Conservation (phyloP, 2,113 vertebrate genomes). For the Muscicapa adusta region DNA sequence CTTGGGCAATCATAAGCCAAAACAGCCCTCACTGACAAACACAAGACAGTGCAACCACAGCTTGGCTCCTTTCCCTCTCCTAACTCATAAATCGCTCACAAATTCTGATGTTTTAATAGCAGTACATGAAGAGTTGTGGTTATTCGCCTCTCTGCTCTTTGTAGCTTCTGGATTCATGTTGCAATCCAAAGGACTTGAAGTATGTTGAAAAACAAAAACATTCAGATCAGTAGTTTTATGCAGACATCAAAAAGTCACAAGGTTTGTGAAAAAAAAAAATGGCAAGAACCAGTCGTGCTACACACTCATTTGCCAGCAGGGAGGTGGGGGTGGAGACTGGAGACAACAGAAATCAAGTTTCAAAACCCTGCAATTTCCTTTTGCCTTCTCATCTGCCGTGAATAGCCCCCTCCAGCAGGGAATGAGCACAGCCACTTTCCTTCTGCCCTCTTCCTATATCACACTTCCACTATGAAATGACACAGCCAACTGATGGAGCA, state of each 20-base stretch:
- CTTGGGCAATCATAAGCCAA: not conserved
- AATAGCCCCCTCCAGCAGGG: rapidly evolving
- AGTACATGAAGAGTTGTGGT: not conserved
- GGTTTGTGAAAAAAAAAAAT: not conserved
- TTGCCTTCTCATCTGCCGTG: not conserved
- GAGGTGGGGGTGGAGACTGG: not conserved
- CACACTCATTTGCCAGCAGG: not conserved
- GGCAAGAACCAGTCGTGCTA: not conserved
- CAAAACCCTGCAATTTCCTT: not conserved
- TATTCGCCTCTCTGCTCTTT: not conserved
- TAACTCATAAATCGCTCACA: not conserved
- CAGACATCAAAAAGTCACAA: not conserved
- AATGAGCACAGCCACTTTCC: not conserved
- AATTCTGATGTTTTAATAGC: not conserved
- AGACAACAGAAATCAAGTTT: not conserved
- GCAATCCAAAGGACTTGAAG: not conserved
- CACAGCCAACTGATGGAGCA: not conserved
- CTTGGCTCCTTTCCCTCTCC: not conserved
- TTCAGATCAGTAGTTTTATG: not conserved
- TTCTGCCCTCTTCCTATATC: not conserved
- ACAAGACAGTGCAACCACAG: not conserved
- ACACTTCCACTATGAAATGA: not conserved
- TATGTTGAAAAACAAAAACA: not conserved
- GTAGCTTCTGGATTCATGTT: not conserved
- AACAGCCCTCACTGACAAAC: not conserved